A percentile compares a stretch with the other conserved stretches of the same genome.
These are phyloP conservation scores for Amphiura filiformis DNA, from an alignment of 35 echinoderm and acorn worm species.

Conservation along the genomic window DNA sequence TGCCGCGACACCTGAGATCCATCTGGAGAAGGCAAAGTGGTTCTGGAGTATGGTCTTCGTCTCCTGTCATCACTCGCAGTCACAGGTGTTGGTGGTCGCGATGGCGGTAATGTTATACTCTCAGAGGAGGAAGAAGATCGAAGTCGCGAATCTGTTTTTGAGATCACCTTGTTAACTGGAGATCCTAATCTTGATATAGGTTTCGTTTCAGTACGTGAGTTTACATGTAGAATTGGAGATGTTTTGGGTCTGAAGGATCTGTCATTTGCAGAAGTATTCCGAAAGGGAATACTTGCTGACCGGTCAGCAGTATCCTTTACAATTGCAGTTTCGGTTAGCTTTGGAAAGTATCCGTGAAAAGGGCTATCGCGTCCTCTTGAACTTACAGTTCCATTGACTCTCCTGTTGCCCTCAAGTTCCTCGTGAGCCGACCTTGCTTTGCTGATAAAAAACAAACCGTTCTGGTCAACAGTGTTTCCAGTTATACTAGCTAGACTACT, in stretches of 20 bases:
- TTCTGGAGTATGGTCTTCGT: neutral
- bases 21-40: neutral
- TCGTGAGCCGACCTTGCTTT: neutral
- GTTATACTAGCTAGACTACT: neutral
- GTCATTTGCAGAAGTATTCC: no score
- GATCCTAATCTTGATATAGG: no score
- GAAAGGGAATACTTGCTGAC: no score
- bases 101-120: neutral
- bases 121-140: neutral
- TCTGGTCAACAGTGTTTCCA: conserved; percentile 12
- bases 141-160: no score
- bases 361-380: neutral
- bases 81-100: neutral
- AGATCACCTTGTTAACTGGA: no score
- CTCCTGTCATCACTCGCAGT: no score
- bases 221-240: no score
- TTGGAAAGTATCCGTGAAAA: neutral
- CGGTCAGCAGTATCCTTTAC: no score
- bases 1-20: neutral
- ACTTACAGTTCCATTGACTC: neutral
- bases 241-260: no score
- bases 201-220: no score
- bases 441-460: neutral
- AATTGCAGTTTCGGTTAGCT: neutral
- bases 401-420: neutral